Evolutionary conservation across 2,113 vertebrate species (phyloP).

Genomic region (Cochlearius cochlearius): DNA sequence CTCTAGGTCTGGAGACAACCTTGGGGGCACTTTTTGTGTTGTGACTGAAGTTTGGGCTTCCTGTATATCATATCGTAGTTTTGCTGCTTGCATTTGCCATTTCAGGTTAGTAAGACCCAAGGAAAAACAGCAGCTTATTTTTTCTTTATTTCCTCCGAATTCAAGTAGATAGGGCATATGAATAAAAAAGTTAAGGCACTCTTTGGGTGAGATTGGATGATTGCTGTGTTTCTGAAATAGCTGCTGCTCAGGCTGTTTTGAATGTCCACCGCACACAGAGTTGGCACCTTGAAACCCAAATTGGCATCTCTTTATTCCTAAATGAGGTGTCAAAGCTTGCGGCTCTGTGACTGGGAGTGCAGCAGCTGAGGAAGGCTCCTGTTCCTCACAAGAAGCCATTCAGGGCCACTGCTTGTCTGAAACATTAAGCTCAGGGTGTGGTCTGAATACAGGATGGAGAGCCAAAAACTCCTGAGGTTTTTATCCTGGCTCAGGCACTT

Average conservation of each 20-base stretch:
- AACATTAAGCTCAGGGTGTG: neutral
- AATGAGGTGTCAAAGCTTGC: neutral
- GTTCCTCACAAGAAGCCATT: neutral
- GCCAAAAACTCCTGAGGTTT: conserved; percentile 4
- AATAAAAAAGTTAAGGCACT: neutral
- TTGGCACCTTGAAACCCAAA: neutral
- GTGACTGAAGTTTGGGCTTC: neutral
- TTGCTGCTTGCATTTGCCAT: neutral
- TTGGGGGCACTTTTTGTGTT: neutral
- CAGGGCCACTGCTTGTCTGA: neutral
- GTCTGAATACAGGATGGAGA: neutral
- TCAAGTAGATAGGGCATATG: neutral
- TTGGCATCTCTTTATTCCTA: neutral
- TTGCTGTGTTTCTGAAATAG: neutral
- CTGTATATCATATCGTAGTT: accelerated
- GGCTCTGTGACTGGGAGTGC: neutral
- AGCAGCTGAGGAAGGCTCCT: neutral
- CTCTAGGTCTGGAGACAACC: accelerated
- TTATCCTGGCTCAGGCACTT: conserved; percentile 12
- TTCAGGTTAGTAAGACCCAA: neutral
- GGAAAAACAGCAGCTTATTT: neutral
- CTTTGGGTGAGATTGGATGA: neutral
- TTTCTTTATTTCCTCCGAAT: neutral
- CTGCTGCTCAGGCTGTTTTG: neutral
- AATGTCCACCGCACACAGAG: neutral